A percentile compares a stretch with the other conserved stretches of the same genome.
These are phyloP conservation scores for Gadus chalcogrammus DNA, from an alignment of 2,113 vertebrate genomes.

Conservation along the genomic window DNA sequence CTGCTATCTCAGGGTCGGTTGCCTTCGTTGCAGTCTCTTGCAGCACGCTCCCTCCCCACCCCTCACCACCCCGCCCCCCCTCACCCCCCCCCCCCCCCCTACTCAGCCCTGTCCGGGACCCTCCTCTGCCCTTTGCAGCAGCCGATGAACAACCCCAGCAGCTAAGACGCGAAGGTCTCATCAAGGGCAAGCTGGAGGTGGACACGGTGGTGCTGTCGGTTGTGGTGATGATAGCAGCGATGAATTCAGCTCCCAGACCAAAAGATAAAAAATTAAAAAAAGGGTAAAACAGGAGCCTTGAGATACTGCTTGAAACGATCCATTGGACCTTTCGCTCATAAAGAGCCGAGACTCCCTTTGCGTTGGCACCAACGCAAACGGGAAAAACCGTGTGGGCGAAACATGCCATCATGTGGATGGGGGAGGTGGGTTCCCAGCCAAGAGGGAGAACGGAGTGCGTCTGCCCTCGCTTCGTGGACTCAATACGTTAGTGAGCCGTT, in stretches of 20 bases:
- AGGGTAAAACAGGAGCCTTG: too few relatives aligned
- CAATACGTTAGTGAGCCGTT: conserved; percentile 57
- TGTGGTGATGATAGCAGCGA: conserved; percentile 27
- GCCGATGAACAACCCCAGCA: conserved; percentile 49
- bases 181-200: conserved; percentile 38
- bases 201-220: conserved; percentile 8
- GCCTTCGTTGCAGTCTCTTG: conserved; percentile 63
- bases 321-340: too few relatives aligned
- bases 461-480: conserved; percentile 60
- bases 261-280: not conserved
- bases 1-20: conserved; percentile 96
- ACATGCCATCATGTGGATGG: conserved; percentile 10
- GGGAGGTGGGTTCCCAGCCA: conserved; percentile 56
- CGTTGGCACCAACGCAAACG: too few relatives aligned
- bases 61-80: conserved; percentile 40
- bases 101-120: conserved; percentile 34
- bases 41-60: conserved; percentile 25
- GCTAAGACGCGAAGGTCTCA: conserved; percentile 42
- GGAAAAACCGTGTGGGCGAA: too few relatives aligned
- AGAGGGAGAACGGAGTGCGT: conserved; percentile 50
- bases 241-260: conserved; percentile 16
- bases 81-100: conserved; percentile 2
- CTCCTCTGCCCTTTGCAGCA: conserved; percentile 36
- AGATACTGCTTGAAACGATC: too few relatives aligned
- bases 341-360: too few relatives aligned